These are phyloP conservation scores for Glossophaga mutica DNA, from an alignment of 2,797 vertebrate genomes.

Conservation along the genomic window DNA sequence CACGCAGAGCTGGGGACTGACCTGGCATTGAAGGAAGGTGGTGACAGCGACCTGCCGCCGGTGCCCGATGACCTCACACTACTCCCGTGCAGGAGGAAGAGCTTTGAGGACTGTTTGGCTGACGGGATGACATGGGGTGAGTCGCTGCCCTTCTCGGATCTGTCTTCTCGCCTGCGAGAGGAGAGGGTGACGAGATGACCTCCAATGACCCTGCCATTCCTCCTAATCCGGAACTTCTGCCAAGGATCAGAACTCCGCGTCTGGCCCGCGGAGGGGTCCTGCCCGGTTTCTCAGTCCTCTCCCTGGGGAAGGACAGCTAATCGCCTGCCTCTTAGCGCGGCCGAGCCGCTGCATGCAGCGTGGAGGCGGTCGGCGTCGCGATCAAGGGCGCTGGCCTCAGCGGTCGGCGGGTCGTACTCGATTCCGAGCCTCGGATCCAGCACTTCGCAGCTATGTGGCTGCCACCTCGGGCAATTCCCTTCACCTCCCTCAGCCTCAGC, in stretches of 20 bases:
- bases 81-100: neutral
- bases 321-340: neutral
- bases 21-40: neutral
- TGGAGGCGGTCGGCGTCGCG: rapidly evolving
- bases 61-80: neutral
- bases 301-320: neutral
- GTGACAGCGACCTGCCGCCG: neutral
- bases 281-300: neutral
- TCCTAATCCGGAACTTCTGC: neutral
- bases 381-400: neutral
- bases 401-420: neutral
- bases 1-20: neutral
- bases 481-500: neutral
- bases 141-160: neutral
- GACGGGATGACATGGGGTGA: neutral
- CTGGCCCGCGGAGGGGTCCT: neutral
- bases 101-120: neutral
- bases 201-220: neutral
- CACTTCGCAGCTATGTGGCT: neutral
- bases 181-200: neutral
- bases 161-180: neutral
- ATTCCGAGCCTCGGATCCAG: neutral
- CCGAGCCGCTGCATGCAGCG: neutral
- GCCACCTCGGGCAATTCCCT: neutral
- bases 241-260: neutral